Conservation (phyloP, 1,140 invertebrate species). For the Halyomorpha halys region DNA sequence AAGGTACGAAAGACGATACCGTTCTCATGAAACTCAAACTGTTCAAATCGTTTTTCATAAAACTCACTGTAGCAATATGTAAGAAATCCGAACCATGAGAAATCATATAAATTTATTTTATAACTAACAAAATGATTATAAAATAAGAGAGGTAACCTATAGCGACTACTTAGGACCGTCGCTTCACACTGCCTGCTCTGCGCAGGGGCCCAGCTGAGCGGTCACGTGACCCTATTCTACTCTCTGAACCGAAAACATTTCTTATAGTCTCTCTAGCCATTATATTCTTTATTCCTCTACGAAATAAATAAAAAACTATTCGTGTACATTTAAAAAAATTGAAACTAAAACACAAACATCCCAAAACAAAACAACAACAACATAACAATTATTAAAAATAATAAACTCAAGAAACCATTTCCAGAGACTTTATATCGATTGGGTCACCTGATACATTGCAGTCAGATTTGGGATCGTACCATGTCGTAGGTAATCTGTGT, state of each 20-base stretch:
- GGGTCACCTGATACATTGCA: too few relatives aligned
- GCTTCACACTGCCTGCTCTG: background rate
- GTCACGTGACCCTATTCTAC: slow-evolving; percentile 5
- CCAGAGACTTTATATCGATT: too few relatives aligned
- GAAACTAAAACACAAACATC: too few relatives aligned
- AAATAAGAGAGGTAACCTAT: background rate
- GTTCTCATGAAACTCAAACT: background rate
- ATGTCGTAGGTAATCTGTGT: too few relatives aligned
- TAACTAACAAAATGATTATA: background rate
- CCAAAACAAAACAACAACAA: too few relatives aligned
- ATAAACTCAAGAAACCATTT: too few relatives aligned
- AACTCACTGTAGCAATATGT: background rate
- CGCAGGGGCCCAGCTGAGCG: background rate
- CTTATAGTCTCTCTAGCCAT: too few relatives aligned
- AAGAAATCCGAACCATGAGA: background rate
- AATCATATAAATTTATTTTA: background rate
- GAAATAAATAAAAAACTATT: too few relatives aligned
- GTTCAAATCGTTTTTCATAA: slow-evolving; percentile 14
- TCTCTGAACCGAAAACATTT: background rate
- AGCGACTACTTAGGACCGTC: background rate
- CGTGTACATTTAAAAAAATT: too few relatives aligned
- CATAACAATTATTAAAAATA: too few relatives aligned
- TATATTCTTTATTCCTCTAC: too few relatives aligned
- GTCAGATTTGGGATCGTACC: too few relatives aligned
- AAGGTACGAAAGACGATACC: slow-evolving; percentile 5